Percentiles rank a stretch among this genome's conserved stretches.
Evolutionary conservation across 2,888 invertebrate genomes (phyloP).

Genomic region (Luperina nickerlii): DNA sequence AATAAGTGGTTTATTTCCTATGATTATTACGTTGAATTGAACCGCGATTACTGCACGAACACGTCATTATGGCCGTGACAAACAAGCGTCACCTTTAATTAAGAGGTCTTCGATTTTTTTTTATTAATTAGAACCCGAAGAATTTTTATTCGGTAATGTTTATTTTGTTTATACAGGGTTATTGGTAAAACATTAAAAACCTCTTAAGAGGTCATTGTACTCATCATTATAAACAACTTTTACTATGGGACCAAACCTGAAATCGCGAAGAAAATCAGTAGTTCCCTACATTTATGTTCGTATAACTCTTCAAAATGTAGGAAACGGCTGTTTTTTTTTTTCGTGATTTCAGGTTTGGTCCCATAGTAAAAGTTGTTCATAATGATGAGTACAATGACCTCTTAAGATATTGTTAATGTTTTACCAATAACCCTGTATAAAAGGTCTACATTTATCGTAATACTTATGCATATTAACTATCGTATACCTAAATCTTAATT

Average conservation of each 20-base stretch:
- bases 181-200: too few species aligned
- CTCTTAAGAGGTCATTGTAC: too few species aligned
- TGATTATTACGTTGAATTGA: constrained; percentile 40
- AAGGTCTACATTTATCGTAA: constrained; percentile 49
- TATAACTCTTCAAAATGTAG: too few species aligned
- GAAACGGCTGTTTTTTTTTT: too few species aligned
- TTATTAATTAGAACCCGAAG: constrained; percentile 46
- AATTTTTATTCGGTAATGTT: constrained; percentile 28
- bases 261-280: too few species aligned
- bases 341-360: too few species aligned
- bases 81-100: constrained; percentile 62
- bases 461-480: constrained; percentile 43
- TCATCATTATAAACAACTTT: too few species aligned
- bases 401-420: too few species aligned
- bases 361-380: too few species aligned
- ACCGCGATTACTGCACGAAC: constrained; percentile 41
- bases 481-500: constrained; percentile 29
- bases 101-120: constrained; percentile 58
- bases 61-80: constrained; percentile 56
- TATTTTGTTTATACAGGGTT: constrained; percentile 13
- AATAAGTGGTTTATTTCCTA: constrained; percentile 13
- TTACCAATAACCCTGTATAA: constrained; percentile 7
- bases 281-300: too few species aligned
- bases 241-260: too few species aligned
- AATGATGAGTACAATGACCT: too few species aligned